Percentiles rank a stretch among this genome's conserved stretches.
These are phyloP conservation scores for Azorinus chamasolen DNA, from an alignment of 2,888 invertebrate genomes.

Conservation along the genomic window DNA sequence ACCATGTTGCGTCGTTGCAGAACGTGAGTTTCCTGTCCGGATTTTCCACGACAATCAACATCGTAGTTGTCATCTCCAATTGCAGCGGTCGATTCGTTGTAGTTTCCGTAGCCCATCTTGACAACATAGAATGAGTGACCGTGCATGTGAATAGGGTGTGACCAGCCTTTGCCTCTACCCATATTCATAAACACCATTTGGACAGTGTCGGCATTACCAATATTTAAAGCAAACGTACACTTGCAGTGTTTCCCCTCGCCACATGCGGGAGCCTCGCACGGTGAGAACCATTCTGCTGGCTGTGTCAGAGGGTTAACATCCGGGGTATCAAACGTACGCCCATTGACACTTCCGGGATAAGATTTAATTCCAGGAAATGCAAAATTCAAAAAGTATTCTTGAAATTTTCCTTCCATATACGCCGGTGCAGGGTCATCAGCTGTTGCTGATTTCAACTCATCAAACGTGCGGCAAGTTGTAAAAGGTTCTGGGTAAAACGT, in stretches of 20 bases:
- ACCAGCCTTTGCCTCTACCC: conserved; percentile 75
- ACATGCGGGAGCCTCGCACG: conserved; percentile 67
- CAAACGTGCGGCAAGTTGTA: conserved; percentile 54
- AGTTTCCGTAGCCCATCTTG: conserved; percentile 77
- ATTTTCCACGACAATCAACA: conserved; percentile 68
- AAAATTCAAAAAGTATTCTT: conserved; percentile 80
- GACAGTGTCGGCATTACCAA: conserved; percentile 70
- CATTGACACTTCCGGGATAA: conserved; percentile 75
- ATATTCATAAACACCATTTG: conserved; percentile 79
- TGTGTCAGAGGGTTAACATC: conserved; percentile 70
- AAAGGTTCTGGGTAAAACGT: conserved; percentile 54
- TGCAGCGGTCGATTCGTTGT: conserved; percentile 55
- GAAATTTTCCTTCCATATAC: conserved; percentile 43
- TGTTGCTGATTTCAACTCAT: conserved; percentile 52
- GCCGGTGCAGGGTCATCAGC: conserved; percentile 58
- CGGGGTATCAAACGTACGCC: conserved; percentile 65
- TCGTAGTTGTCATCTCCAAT: conserved; percentile 66
- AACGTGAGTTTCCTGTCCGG: conserved; percentile 56
- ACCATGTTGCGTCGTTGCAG: conserved; percentile 80
- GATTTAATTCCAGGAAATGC: conserved; percentile 74
- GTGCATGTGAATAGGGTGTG: conserved; percentile 83
- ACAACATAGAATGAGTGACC: conserved; percentile 83
- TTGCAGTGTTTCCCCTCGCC: conserved; percentile 68
- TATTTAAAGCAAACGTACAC: conserved; percentile 73
- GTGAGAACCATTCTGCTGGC: conserved; percentile 67